Evolutionary conservation across 2,797 vertebrate genomes (phyloP).

Genomic region (Sternarchorhynchus goeldii): DNA sequence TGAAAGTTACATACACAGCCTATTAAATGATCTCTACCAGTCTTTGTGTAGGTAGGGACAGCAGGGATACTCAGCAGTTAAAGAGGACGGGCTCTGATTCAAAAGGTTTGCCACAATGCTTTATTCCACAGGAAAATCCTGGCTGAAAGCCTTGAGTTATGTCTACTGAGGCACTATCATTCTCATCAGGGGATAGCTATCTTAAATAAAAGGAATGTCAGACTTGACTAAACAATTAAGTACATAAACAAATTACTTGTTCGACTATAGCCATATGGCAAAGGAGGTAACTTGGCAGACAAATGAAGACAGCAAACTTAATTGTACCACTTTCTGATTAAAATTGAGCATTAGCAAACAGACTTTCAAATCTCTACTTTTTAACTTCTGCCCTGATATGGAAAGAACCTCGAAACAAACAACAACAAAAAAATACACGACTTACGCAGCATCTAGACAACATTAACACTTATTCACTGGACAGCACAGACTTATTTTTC

Average conservation of each 20-base stretch:
- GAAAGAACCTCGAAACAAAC: neutral
- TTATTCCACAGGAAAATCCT: conserved; percentile 7
- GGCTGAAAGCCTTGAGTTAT: conserved; percentile 1
- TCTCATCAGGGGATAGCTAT: neutral
- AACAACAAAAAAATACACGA: too few species aligned
- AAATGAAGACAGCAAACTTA: conserved; percentile 18
- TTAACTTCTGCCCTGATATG: neutral
- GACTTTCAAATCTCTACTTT: neutral
- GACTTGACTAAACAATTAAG: conserved; percentile 31
- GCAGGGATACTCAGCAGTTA: conserved; percentile 8
- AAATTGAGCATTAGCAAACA: neutral
- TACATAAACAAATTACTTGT: conserved; percentile 32
- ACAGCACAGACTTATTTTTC: neutral
- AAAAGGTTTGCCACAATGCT: neutral
- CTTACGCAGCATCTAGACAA: neutral
- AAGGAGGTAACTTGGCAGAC: conserved; percentile 1
- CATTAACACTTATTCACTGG: neutral
- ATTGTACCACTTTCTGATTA: conserved; percentile 18
- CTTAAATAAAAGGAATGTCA: neutral
- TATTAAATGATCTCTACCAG: conserved; percentile 23
- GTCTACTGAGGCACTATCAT: conserved; percentile 12
- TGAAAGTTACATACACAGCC: conserved; percentile 5
- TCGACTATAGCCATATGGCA: conserved; percentile 20
- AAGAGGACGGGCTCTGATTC: conserved; percentile 7
- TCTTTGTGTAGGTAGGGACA: conserved; percentile 15